Base-by-base conservation (phyloP, 2,888 invertebrate species). In the Andrena chrysosceles region DNA sequence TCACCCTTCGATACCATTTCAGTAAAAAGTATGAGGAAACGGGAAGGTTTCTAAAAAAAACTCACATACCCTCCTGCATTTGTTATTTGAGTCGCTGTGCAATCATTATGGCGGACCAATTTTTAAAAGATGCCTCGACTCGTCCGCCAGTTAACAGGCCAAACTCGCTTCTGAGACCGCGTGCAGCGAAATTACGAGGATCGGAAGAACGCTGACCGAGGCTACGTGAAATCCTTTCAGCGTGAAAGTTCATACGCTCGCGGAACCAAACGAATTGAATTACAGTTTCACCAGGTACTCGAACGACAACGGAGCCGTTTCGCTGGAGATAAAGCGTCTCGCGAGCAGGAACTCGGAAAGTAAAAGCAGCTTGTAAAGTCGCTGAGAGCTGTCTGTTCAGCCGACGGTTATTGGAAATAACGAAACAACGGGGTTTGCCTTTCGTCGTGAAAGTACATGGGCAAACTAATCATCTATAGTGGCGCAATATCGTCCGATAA, bases 221-320 rank as follows among this genome's bases (percentile, higher is more conserved):
- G 62, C 33, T 10, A 48, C 31, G 71, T 20, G 72, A 66, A 42
- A 77, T 72, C 64, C 48, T 48, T 33, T 33, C 63, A 31, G 48
- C 73, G 77, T 77, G 77, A 77, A 77, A 77, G 77, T 77, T 20
- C 20, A 60, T 66, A 29, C 49, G 31, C 23, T n/a, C 33, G 33
- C 49, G 33, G 33, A 77, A 66, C 33, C 33, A 16, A 64, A 23
- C 59, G 52, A 35, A 73, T 73, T 42, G 63, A 33, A 56, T 72
- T 72, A 64, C 49, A 49, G 73, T 77, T 77, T 73, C 77, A 60
- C 69, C 26, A n/a, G 49, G 4, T 33, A 5, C 26, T 42, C 60
- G 66, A 60, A 42, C 29, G 63, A 67, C 68, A 68, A 71, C 62
- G 10, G 54, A 71, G 42, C 63, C 54, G 76, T 71, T 48, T 42